Evolutionary conservation across 1,140 invertebrate genomes (phyloP), one percentile per base, ranked within the genome.

Genomic region (Popillia japonica): DNA sequence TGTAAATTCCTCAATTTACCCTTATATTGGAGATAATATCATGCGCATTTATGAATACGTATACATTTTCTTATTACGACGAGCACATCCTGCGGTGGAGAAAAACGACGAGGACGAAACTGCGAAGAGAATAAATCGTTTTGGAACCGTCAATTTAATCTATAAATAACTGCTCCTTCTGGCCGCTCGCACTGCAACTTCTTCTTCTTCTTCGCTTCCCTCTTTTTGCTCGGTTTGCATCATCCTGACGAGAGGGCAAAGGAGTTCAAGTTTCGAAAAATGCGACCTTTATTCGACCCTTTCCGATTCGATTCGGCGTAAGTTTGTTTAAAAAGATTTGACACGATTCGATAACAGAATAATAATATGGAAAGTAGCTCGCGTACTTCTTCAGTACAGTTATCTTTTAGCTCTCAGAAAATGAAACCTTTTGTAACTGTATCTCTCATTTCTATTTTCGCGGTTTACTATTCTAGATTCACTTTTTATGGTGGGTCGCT

Each of bases 331-430:
- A 34, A 55, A 17, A 17, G 14, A n/a, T 17, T 6, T 17, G 14
- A 55, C 48, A 14, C 48, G 17, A 55, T n/a, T 17, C n/a, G 11
- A 17, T 7, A 17, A n/a, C 14, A 17, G 48, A 55, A 55, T 55
- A 55, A 48, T 48, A 48, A 55, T 55, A 55, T 55, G 48, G 48
- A 55, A 55, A 55, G 48, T 55, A 55, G 48, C 10, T 14, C 48
- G 17, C 17, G 48, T 55, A 55, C 14, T n/a, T n/a, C n/a, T n/a
- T n/a, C n/a, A n/a, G n/a, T 55, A 34, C 27, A 34, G 48, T 55
- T 55, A 55, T n/a, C n/a, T n/a, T n/a, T n/a, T n/a, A 34, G 4
- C 27, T 34, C 48, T 55, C n/a, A 17, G 48, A 55, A 55, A 55
- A 55, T 55, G 48, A 55, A 55, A 55, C 48, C 14, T 44, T 34